Conservation (phyloP, 2,113 vertebrate species). For the Vidua chalybeata region DNA sequence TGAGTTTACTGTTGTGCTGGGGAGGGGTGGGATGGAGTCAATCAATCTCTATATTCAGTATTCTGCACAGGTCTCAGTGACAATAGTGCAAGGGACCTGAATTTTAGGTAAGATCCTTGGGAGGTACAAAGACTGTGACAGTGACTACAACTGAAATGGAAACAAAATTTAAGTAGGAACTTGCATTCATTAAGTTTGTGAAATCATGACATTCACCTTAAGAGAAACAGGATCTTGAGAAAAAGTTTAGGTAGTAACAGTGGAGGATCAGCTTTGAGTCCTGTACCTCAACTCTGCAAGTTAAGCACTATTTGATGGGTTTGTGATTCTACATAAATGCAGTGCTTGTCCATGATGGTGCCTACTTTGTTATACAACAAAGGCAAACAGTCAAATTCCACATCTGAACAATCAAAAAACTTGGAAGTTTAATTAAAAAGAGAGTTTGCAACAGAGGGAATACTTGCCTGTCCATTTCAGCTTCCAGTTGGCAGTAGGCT, state of each 20-base stretch:
- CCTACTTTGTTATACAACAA: background rate
- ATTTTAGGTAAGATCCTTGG: background rate
- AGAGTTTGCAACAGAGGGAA: background rate
- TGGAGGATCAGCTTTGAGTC: background rate
- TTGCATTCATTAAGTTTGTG: background rate
- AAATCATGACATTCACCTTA: background rate
- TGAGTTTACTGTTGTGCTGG: background rate
- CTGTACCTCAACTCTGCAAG: background rate
- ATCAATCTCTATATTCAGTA: background rate
- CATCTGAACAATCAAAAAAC: background rate
- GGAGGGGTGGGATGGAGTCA: background rate
- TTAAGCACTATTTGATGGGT: background rate
- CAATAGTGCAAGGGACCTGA: background rate
- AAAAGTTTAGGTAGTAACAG: background rate
- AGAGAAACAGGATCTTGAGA: background rate
- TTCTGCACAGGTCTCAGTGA: background rate
- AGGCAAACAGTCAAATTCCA: background rate
- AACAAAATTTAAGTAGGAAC: background rate
- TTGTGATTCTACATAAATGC: background rate
- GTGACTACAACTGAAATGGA: background rate
- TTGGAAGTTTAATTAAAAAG: fast-evolving
- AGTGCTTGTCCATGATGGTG: background rate
- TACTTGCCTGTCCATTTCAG: constrained; percentile 89
- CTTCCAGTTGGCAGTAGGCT: constrained; percentile 96
- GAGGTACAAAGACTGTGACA: background rate